These are phyloP conservation scores for Pollenia amentaria DNA, from an alignment of 2,888 invertebrate genomes.

Conservation along the genomic window DNA sequence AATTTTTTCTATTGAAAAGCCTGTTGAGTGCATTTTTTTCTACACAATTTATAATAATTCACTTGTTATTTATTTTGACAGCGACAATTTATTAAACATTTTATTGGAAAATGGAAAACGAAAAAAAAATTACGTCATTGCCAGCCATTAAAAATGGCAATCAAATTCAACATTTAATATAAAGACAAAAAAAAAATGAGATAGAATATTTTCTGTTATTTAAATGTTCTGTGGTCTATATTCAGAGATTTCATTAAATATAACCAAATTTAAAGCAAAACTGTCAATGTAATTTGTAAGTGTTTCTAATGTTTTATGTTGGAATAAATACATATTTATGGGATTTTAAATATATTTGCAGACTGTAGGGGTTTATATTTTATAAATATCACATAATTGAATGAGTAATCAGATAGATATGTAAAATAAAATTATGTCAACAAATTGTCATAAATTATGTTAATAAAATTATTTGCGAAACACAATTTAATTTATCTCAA, in stretches of 20 bases:
- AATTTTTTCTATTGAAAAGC: no score
- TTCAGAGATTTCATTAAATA: no score
- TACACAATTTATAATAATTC: constrained; percentile 63
- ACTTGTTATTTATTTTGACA: constrained; percentile 72
- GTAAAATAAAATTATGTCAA: no score
- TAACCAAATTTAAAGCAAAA: not conserved
- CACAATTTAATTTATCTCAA: no score
- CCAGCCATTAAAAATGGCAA: constrained; percentile 35
- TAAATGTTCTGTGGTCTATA: not conserved
- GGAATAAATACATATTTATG: no score
- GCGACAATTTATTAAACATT: constrained; percentile 64
- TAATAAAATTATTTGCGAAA: no score
- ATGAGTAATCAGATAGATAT: no score
- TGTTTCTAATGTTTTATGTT: no score
- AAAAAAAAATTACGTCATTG: constrained; percentile 49
- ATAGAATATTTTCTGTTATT: not conserved
- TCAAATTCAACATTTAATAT: constrained; percentile 39
- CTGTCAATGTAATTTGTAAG: not conserved
- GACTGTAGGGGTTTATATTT: no score
- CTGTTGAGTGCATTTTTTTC: not conserved
- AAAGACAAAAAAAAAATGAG: not conserved
- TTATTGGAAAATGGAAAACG: not conserved
- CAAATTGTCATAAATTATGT: no score
- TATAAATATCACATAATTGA: no score
- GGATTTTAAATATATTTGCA: no score